These are phyloP conservation scores for Rhyacophila brunnea DNA, from an alignment of 1,140 invertebrate species.

Conservation along the genomic window DNA sequence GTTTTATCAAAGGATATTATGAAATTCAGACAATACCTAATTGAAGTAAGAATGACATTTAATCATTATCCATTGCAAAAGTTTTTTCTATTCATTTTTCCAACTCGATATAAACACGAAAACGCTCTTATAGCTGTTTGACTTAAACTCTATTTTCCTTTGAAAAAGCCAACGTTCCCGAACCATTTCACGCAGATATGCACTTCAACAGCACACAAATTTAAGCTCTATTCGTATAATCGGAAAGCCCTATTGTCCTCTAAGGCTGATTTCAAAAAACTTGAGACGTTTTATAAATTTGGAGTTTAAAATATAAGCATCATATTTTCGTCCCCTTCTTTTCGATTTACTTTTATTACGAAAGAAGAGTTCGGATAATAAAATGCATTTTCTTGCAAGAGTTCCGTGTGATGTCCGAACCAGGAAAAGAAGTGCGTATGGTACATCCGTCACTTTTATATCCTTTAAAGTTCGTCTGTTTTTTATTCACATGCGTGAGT, in stretches of 20 bases:
- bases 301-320: neutral
- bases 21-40: neutral
- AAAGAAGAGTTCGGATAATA: neutral
- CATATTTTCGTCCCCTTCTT: slow-evolving; percentile 1
- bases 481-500: neutral
- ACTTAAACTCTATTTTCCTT: neutral
- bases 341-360: neutral
- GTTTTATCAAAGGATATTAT: too few relatives aligned
- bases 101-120: neutral
- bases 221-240: too few relatives aligned
- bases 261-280: neutral
- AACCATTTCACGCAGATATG: neutral
- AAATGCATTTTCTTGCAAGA: neutral
- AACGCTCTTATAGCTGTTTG: neutral
- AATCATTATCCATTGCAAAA: slow-evolving; percentile 2
- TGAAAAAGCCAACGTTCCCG: neutral
- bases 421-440: neutral
- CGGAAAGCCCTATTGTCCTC: too few relatives aligned
- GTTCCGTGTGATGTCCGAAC: neutral
- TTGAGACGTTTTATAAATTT: neutral
- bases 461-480: neutral
- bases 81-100: neutral
- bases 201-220: neutral
- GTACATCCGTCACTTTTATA: neutral
- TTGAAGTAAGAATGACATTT: slow-evolving; percentile 9